These are phyloP conservation scores for Lasioglossum pauxillum DNA, from an alignment of 2,888 invertebrate species.

Conservation along the genomic window DNA sequence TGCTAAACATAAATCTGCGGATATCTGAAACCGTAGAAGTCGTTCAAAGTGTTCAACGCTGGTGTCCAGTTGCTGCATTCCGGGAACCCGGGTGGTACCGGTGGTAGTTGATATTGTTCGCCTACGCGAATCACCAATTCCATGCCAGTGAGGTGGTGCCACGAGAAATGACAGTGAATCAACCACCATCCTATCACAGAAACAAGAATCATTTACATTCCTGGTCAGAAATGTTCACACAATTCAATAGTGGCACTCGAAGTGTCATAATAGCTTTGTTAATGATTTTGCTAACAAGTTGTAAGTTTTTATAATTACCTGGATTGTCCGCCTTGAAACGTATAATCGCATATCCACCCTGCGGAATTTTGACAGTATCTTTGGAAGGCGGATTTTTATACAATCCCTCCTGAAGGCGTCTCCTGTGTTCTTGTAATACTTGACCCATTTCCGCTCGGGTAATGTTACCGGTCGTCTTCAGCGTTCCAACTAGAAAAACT, in stretches of 20 bases:
- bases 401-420: constrained; percentile 80
- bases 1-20: neutral
- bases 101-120: constrained; percentile 66
- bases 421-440: constrained; percentile 77
- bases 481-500: constrained; percentile 79
- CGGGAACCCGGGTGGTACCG: constrained; percentile 66
- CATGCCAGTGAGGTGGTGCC: constrained; percentile 77
- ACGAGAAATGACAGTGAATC: constrained; percentile 79
- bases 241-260: neutral
- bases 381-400: constrained; percentile 82
- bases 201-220: neutral
- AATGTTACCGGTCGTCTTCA: constrained; percentile 19
- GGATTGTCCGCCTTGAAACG: constrained; percentile 85
- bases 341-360: constrained; percentile 84
- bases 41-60: constrained; percentile 1
- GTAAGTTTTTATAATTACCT: constrained; percentile 73
- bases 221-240: neutral
- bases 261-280: neutral
- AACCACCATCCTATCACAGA: constrained; percentile 77
- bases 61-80: constrained; percentile 53
- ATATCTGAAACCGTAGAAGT: constrained; percentile 23
- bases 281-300: neutral
- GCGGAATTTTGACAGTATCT: constrained; percentile 85
- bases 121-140: constrained; percentile 74
- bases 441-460: constrained; percentile 47